A percentile compares a stretch with the other conserved stretches of the same genome.
phyloP scores from a whole-genome alignment of 2,113 vertebrate species.

The Nothocercus nigrocapillus region DNA sequence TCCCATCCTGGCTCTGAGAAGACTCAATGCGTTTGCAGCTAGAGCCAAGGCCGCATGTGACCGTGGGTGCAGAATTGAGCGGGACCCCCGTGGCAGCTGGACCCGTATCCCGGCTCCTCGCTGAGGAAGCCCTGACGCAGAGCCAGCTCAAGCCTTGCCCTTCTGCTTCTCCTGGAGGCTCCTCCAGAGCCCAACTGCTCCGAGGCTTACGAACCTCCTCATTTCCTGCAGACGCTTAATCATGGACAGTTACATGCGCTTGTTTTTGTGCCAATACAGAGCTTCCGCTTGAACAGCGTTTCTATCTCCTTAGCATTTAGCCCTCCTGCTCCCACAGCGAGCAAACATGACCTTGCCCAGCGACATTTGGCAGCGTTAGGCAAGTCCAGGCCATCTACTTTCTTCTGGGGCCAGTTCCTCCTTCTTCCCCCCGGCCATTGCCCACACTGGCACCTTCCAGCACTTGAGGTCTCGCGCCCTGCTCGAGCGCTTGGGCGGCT shows the following conservation, averaged over 20 bases:
- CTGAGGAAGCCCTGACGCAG: background rate
- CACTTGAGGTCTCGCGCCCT: background rate
- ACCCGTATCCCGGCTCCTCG: background rate
- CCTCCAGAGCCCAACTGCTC: background rate
- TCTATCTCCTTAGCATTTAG: background rate
- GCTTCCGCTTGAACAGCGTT: background rate
- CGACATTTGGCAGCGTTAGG: rapidly evolving
- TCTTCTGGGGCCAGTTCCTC: background rate
- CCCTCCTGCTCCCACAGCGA: rapidly evolving
- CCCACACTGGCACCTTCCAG: rapidly evolving
- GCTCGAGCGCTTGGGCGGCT: rapidly evolving
- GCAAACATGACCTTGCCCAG: background rate
- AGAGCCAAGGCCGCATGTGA: background rate
- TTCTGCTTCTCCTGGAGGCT: background rate
- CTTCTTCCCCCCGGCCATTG: rapidly evolving
- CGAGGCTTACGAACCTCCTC: background rate
- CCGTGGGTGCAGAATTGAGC: background rate
- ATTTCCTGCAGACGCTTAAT: constrained; percentile 32
- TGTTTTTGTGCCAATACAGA: background rate
- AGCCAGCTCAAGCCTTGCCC: background rate
- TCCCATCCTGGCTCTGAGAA: background rate
- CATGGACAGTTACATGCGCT: background rate
- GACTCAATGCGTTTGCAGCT: background rate
- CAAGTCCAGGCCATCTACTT: rapidly evolving
- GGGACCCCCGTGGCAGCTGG: background rate